A percentile compares a stretch with the other conserved stretches of the same genome.
Conservation (phyloP, 2,888 invertebrate genomes). For the Tachina grossa region DNA sequence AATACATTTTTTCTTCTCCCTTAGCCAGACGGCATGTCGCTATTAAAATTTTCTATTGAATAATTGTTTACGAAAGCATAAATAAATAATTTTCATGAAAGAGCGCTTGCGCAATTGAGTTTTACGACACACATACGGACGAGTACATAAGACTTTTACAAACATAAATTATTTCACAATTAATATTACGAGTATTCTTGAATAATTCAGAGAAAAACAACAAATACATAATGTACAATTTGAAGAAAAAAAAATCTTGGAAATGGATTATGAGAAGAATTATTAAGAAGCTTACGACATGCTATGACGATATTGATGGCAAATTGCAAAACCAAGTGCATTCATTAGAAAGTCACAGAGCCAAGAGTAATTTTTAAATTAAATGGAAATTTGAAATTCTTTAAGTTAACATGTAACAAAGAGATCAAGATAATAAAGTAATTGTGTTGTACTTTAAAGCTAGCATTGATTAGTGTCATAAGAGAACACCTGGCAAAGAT, state of each 20-base stretch:
- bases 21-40: slow-evolving; percentile 49
- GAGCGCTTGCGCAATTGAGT: not conserved
- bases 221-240: not conserved
- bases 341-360: slow-evolving; percentile 32
- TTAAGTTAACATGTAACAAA: not conserved
- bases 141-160: not conserved
- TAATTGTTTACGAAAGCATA: slow-evolving; percentile 7
- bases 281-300: not conserved
- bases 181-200: slow-evolving; percentile 8
- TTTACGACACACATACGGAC: not conserved
- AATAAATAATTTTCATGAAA: not conserved
- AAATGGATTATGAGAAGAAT: slow-evolving; percentile 18
- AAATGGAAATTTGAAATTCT: slow-evolving; percentile 44
- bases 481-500: slow-evolving; percentile 27
- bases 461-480: not conserved
- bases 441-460: slow-evolving; percentile 15
- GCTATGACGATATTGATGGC: not conserved
- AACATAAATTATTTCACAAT: slow-evolving; percentile 18
- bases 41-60: slow-evolving; percentile 26
- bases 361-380: slow-evolving; percentile 34
- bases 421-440: slow-evolving; percentile 9
- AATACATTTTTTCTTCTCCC: not conserved
- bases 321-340: not conserved
- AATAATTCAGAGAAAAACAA: not conserved
- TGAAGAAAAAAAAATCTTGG: slow-evolving; percentile 1